phyloP scores from a whole-genome alignment of 1,140 invertebrate species.

The Hyphantria cunea region DNA sequence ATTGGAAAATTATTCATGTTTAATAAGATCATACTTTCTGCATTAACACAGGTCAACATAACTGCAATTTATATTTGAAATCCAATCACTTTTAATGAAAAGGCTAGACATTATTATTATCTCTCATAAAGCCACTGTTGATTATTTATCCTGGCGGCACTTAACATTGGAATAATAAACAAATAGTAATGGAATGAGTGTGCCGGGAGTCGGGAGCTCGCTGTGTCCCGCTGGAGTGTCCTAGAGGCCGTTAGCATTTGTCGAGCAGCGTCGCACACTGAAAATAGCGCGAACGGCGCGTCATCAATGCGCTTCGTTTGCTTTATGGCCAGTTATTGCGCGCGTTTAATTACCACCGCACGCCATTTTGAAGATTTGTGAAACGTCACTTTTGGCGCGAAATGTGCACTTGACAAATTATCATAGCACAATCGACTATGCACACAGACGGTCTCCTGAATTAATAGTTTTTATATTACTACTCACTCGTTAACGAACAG shows the following conservation, averaged over 20 bases:
- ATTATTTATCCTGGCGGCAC: constrained; percentile 14
- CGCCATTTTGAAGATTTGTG: constrained; percentile 73
- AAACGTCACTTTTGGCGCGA: constrained; percentile 69
- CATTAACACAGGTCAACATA: too few species aligned
- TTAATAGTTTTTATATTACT: constrained; percentile 31
- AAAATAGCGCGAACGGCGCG: constrained; percentile 69
- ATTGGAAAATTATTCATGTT: too few species aligned
- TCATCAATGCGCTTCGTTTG: constrained; percentile 66
- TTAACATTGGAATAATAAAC: constrained; percentile 22
- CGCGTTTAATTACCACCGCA: constrained; percentile 68
- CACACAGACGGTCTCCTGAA: constrained; percentile 7
- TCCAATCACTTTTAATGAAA: constrained; percentile 16
- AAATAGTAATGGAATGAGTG: constrained; percentile 22
- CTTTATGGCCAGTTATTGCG: constrained; percentile 72
- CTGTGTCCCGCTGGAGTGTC: constrained; percentile 50
- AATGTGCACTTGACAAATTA: constrained; percentile 54
- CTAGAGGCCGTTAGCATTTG: constrained; percentile 79
- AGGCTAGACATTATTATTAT: constrained; percentile 10
- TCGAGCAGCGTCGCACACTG: constrained; percentile 63
- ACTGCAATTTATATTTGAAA: neutral
- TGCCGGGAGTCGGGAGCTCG: constrained; percentile 6
- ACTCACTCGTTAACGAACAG: constrained; percentile 16
- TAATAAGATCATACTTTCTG: too few species aligned
- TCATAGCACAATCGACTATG: constrained; percentile 31
- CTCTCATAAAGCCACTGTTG: constrained; percentile 7